phyloP scores from a whole-genome alignment of 1,140 invertebrate species.

The Drosophila hydei region DNA sequence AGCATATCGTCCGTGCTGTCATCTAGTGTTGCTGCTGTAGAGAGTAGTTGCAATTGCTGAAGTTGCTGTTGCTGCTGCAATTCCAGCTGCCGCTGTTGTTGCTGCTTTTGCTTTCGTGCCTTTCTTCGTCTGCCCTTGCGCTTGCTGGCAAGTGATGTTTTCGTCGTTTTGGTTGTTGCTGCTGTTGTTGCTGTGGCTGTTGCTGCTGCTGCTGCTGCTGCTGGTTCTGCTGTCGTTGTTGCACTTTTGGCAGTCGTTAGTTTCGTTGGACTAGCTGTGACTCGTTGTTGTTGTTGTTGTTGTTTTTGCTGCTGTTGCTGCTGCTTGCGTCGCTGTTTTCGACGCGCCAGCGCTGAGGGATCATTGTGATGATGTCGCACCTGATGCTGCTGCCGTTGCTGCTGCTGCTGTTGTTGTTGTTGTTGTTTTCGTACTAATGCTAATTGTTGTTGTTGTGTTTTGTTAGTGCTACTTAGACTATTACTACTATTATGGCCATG shows the following conservation, averaged over 20 bases:
- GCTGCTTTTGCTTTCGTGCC: conserved; percentile 44
- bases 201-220: conserved; percentile 45
- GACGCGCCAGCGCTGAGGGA: conserved; percentile 66
- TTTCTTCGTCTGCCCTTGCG: conserved; percentile 78
- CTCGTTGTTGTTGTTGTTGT: conserved; percentile 64
- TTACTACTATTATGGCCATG: conserved; percentile 83
- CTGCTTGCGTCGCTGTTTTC: conserved; percentile 71
- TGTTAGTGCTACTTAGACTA: conserved; percentile 82
- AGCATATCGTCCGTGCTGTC: not conserved
- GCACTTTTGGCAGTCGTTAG: conserved; percentile 56
- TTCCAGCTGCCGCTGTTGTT: conserved; percentile 29
- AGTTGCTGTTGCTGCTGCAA: conserved; percentile 1
- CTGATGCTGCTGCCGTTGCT: conserved; percentile 68
- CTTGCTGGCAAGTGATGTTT: conserved; percentile 58
- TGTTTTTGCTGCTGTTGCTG: conserved; percentile 48
- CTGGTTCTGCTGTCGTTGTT: conserved; percentile 41
- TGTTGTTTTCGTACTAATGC: conserved; percentile 61
- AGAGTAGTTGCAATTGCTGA: conserved; percentile 24
- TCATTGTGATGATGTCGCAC: conserved; percentile 82
- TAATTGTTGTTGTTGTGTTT: conserved; percentile 65
- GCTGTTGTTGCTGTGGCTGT: conserved; percentile 27
- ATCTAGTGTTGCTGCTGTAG: conserved; percentile 29
- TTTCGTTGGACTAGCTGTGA: conserved; percentile 77
- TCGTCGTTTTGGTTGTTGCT: conserved; percentile 47
- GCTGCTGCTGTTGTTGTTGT: conserved; percentile 54